A percentile compares a stretch with the other conserved stretches of the same genome.
Conservation (phyloP, 2,113 vertebrate genomes). For the Natator depressus region DNA sequence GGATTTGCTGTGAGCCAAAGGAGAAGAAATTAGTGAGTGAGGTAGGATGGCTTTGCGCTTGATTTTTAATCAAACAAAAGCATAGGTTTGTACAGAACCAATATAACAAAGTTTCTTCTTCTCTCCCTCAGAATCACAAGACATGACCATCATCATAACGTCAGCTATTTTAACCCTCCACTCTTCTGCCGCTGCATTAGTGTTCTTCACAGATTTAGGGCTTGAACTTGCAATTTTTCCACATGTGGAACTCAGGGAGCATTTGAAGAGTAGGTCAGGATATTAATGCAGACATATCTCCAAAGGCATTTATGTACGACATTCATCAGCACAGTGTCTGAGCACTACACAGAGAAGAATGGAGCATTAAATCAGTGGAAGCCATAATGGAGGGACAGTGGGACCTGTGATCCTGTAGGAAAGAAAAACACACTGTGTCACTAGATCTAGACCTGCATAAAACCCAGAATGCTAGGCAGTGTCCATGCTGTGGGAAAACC, state of each 20-base stretch:
- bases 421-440: conserved; percentile 37
- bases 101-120: conserved; percentile 20
- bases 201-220: background rate
- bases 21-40: conserved; percentile 10
- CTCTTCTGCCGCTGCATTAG: background rate
- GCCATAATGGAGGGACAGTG: conserved; percentile 16
- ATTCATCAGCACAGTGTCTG: background rate
- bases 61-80: conserved; percentile 39
- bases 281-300: background rate
- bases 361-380: background rate
- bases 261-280: background rate
- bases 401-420: conserved; percentile 15
- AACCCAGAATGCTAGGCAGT: conserved; percentile 56
- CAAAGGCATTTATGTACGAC: background rate
- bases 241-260: background rate
- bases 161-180: background rate
- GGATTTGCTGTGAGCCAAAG: conserved; percentile 25
- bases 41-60: conserved; percentile 33
- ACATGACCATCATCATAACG: background rate
- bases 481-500: conserved; percentile 31
- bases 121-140: background rate
- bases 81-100: conserved; percentile 10
- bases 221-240: background rate
- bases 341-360: background rate
- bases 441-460: conserved; percentile 1